These are phyloP conservation scores for Pelobates fuscus DNA, from an alignment of 2,113 vertebrate species.

Conservation along the genomic window DNA sequence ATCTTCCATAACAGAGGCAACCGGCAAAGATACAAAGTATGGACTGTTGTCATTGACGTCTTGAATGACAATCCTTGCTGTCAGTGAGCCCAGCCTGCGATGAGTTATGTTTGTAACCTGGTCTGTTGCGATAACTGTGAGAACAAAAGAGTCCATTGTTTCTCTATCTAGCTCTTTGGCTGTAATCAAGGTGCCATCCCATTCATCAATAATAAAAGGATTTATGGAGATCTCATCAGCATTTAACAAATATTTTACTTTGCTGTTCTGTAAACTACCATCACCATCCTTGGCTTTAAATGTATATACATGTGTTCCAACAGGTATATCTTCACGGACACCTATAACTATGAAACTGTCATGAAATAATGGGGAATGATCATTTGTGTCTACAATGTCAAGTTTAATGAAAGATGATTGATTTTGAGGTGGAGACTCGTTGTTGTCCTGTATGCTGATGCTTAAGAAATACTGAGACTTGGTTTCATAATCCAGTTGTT, in stretches of 20 bases:
- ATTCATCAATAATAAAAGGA: conserved; percentile 80
- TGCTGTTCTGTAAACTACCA: conserved; percentile 79
- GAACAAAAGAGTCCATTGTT: conserved; percentile 57
- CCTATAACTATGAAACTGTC: conserved; percentile 77
- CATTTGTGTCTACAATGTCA: conserved; percentile 83
- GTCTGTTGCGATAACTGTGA: conserved; percentile 80
- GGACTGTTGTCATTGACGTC: conserved; percentile 90
- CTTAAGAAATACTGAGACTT: conserved; percentile 73
- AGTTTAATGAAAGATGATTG: conserved; percentile 71
- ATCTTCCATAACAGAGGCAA: conserved; percentile 73
- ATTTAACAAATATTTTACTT: conserved; percentile 75
- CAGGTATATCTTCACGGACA: conserved; percentile 73
- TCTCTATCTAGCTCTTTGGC: conserved; percentile 78
- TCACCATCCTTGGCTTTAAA: conserved; percentile 87
- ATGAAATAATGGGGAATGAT: conserved; percentile 81
- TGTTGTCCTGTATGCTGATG: conserved; percentile 66
- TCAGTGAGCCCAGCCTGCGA: conserved; percentile 64
- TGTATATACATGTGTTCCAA: conserved; percentile 74
- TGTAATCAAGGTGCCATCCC: conserved; percentile 74
- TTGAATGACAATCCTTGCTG: conserved; percentile 77
- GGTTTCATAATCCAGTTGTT: conserved; percentile 85
- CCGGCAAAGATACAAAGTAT: conserved; percentile 68
- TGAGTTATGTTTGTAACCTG: conserved; percentile 70
- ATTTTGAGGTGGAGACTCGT: conserved; percentile 52
- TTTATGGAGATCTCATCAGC: conserved; percentile 54